phyloP scores from a whole-genome alignment of 2,113 vertebrate genomes.

The Bombycilla garrulus region DNA sequence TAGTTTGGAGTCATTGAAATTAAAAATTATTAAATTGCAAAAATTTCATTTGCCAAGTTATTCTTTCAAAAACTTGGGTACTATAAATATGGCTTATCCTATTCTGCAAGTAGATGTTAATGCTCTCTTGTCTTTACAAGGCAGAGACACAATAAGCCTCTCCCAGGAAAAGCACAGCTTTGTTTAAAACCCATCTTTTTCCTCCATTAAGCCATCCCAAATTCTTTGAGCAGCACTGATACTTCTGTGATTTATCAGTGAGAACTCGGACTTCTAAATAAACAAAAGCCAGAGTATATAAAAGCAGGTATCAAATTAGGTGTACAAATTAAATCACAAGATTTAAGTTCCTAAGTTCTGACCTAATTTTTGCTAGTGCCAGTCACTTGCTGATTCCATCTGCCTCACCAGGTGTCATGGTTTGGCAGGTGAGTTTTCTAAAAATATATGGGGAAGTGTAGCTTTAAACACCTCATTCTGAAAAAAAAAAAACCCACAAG shows the following conservation, averaged over 20 bases:
- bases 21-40: neutral
- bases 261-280: neutral
- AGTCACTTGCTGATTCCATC: neutral
- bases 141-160: neutral
- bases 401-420: neutral
- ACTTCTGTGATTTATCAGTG: neutral
- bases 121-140: neutral
- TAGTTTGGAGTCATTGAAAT: neutral
- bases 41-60: neutral
- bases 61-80: neutral
- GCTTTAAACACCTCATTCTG: neutral
- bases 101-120: neutral
- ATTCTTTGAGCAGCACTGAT: neutral
- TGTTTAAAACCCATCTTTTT: neutral
- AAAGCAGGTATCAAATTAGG: neutral
- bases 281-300: neutral
- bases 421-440: neutral
- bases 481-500: neutral
- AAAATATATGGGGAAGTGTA: neutral
- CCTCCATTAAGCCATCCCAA: neutral
- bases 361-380: neutral
- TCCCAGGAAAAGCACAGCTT: neutral
- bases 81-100: neutral
- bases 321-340: neutral
- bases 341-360: neutral